Evolutionary conservation across 2,113 vertebrate species (phyloP), one percentile per base, ranked within the genome.

Genomic region (Myotis brandtii): DNA sequence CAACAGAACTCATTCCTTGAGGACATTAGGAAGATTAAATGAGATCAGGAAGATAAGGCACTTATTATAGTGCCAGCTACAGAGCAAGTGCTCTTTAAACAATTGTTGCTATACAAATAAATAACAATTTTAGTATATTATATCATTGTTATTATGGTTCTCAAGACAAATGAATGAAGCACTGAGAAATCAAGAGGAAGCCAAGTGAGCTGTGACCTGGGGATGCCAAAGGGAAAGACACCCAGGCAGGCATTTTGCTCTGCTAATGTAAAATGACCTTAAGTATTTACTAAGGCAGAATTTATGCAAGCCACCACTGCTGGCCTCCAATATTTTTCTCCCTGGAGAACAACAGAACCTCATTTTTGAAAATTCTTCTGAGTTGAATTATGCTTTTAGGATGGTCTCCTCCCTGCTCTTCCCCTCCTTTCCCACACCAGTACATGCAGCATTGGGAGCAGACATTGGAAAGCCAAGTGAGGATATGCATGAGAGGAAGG

Each of bases 221-320:
- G 80, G 37, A 75, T 32, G 20, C 43, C 70, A 67, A 87, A 13
- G 59, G 27, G 59, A 70, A 88, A 76, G 77, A 34, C 0, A 7
- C 25, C 32, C 2, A 11, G 67, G 9, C 70, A 93, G 67, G 21
- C 43, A 18, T 87, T 83, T 86, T 66, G 23, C 67, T 77, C 23
- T 50, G 30, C 34, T 67, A 14, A 46, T 32, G 90, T 92, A 86
- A 97, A 56, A 50, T 0, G 12, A 92, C n/a, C 92, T 86, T 27
- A 70, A 17, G 48, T 92, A 50, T 77, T 91, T 86, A 69, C 16
- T 32, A 76, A 43, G 59, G 59, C 76, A 92, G 56, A 82, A 64
- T 84, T 81, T 82, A 88, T 93, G 52, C 87, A 95, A 90, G 87
- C 59, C 52, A 3, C 54, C 62, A 40, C 95, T 92, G 76, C 85